Evolutionary conservation across 2,888 invertebrate genomes (phyloP), one percentile per base, ranked within the genome.

Genomic region (Lasius platythorax): DNA sequence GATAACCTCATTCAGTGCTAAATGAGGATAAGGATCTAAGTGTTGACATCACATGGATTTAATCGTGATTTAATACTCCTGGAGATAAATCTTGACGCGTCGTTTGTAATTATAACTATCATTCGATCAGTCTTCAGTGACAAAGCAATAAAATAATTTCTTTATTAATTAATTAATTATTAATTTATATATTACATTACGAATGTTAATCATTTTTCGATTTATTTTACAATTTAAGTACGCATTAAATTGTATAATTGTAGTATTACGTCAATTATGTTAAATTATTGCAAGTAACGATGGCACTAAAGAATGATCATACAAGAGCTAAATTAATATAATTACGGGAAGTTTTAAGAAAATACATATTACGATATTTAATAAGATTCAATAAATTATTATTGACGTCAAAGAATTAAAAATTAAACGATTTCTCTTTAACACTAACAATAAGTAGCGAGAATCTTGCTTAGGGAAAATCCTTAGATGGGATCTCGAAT

Each of bases 401-500:
- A 40, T 9, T 81, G 46, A 61, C 46, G 61, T 73, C 68, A 70
- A 9, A 23, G 11, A 18, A 43, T 2, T 40, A 15, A 43, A 81
- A 61, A 61, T 46, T 18, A 15, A 83, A 43, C 12, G 8, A 78
- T 18, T 33, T 50, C 46, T 40, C 40, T 64, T 11, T 40, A 76
- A 66, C 8, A 30, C 23, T 23, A 23, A 23, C 6, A 37, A 3
- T 53, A 15, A 23, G 12, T 12, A 6, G 8, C 43, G 30, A 70
- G 37, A 53, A 70, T 12, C 30, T 56, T 53, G n/a, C n/a, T 50
- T 61, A 56, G 83, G 87, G 84, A 53, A 85, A 88, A 53, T 83
- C 78, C 83, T 76, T 72, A 11, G 85, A 74, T 82, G 63, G n/a
- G 43, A 89, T 88, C 88, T 76, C 28, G 11, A 40, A 64, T 76